phyloP scores from a whole-genome alignment of 2,113 vertebrate genomes.

The Corynorhinus townsendii region DNA sequence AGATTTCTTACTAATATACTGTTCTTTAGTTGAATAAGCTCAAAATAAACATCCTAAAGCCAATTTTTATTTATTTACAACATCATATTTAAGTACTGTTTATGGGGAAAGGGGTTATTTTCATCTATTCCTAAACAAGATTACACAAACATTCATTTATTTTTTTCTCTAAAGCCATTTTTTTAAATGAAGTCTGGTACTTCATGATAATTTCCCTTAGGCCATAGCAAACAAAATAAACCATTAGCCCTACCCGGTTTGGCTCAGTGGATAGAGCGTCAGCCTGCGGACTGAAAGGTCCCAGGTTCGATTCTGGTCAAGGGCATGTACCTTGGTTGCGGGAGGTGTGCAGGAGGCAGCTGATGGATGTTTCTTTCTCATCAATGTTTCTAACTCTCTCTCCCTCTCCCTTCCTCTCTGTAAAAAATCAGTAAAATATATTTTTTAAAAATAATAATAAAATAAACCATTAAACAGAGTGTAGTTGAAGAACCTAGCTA shows the following conservation, averaged over 20 bases:
- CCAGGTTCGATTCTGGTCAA: no score
- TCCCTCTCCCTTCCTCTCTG: no score
- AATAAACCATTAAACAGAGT: not conserved
- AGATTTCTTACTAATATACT: not conserved
- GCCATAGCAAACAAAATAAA: not conserved
- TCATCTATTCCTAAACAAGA: slow-evolving; percentile 10
- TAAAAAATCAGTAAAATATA: no score
- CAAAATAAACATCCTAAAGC: slow-evolving; percentile 10
- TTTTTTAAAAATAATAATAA: no score
- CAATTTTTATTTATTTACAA: not conserved
- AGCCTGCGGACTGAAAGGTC: no score
- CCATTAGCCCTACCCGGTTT: no score
- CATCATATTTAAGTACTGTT: not conserved
- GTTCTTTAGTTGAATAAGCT: not conserved
- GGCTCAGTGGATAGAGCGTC: no score
- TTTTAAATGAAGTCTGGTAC: not conserved
- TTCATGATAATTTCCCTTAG: not conserved
- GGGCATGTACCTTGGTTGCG: no score
- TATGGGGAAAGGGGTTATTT: not conserved
- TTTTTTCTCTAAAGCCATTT: not conserved
- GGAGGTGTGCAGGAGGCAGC: no score
- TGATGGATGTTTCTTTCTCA: no score
- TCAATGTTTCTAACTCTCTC: no score
- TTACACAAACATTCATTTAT: not conserved
- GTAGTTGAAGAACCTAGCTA: not conserved